phyloP scores from a whole-genome alignment of 2,113 vertebrate species.

The Indicator maculatus region DNA sequence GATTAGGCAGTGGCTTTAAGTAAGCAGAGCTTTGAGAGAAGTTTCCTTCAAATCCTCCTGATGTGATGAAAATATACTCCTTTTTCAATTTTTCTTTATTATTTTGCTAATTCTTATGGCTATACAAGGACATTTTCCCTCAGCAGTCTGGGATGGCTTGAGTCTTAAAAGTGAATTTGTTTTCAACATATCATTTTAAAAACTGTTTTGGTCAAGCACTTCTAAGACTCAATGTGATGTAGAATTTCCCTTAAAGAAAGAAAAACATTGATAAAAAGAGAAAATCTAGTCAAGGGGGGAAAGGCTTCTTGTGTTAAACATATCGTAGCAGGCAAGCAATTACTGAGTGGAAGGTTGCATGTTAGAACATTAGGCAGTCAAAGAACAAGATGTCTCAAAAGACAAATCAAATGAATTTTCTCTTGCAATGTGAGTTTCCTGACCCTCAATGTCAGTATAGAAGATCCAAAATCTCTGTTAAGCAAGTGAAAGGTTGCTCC shows the following conservation, averaged over 20 bases:
- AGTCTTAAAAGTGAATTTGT: background rate
- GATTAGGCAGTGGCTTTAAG: background rate
- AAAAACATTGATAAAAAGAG: background rate
- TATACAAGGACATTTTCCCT: background rate
- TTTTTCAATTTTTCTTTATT: background rate
- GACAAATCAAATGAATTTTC: conserved; percentile 15
- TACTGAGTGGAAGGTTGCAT: background rate
- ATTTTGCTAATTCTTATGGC: background rate
- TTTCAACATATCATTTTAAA: background rate
- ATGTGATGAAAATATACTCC: background rate
- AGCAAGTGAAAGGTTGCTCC: background rate
- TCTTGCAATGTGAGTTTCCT: background rate
- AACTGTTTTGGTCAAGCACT: background rate
- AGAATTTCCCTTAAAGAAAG: background rate
- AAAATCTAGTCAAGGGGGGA: background rate
- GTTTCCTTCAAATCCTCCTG: background rate
- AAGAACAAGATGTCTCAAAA: background rate
- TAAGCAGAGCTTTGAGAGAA: background rate
- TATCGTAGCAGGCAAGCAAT: background rate
- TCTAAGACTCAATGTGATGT: background rate
- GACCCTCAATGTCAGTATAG: background rate
- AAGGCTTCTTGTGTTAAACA: background rate
- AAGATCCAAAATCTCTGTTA: background rate
- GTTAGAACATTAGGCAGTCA: background rate
- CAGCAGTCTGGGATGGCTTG: background rate